Percentiles rank a stretch among this genome's conserved stretches.
phyloP scores from a whole-genome alignment of 2,888 invertebrate species.

The Mallateleia sp. region DNA sequence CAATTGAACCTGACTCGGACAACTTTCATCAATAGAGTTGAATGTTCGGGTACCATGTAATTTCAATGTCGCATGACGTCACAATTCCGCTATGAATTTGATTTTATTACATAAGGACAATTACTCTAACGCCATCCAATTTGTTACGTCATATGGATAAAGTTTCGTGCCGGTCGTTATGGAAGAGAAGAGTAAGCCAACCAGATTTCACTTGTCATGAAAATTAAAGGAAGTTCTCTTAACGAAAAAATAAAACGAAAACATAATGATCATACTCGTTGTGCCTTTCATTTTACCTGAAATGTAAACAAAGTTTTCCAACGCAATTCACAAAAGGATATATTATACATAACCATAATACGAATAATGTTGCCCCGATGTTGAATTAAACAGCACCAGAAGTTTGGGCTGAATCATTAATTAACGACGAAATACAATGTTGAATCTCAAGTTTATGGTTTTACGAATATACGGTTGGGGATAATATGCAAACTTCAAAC shows the following conservation, averaged over 20 bases:
- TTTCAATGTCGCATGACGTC: constrained; percentile 50
- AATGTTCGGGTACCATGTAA: constrained; percentile 6
- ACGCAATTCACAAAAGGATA: neutral
- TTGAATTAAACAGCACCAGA: constrained; percentile 3
- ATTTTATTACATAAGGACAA: constrained; percentile 27
- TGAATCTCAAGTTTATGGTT: constrained; percentile 7
- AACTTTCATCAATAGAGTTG: constrained; percentile 25
- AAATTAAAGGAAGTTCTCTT: constrained; percentile 1
- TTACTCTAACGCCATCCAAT: constrained; percentile 6
- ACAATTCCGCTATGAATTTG: neutral
- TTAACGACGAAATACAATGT: constrained; percentile 2
- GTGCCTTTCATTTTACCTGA: constrained; percentile 5
- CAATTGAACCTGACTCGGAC: constrained; percentile 41
- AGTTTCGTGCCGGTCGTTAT: neutral
- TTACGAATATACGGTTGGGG: neutral
- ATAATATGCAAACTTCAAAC: constrained; percentile 17
- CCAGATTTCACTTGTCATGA: constrained; percentile 4
- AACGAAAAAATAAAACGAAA: no score
- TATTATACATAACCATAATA: neutral
- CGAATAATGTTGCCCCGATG: neutral
- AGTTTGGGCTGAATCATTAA: constrained; percentile 9
- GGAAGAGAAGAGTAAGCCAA: neutral
- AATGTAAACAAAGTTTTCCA: constrained; percentile 6
- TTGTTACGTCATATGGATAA: neutral
- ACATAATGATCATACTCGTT: constrained; percentile 19